Percentiles rank a stretch among this genome's conserved stretches.
Conservation (phyloP, 2,888 invertebrate species). For the Diplazon laetatorius region DNA sequence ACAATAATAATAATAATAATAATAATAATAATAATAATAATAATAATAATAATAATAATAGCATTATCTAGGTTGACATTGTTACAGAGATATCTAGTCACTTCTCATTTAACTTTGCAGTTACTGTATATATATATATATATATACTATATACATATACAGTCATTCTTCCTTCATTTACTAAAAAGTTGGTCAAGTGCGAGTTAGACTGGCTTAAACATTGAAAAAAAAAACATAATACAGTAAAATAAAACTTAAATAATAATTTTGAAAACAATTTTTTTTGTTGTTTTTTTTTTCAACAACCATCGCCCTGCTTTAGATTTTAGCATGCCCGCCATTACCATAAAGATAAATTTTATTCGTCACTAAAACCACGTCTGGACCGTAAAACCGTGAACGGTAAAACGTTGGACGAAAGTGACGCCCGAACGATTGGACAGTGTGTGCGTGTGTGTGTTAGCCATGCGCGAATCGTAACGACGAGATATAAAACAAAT, state of each 20-base stretch:
- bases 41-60: constrained; percentile 13
- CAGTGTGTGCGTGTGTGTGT: background rate
- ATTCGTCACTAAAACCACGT: constrained; percentile 43
- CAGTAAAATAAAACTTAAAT: too few species aligned
- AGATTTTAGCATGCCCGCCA: constrained; percentile 7
- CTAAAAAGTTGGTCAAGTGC: too few species aligned
- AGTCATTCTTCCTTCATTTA: background rate
- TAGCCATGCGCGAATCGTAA: constrained; percentile 17
- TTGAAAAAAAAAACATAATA: too few species aligned
- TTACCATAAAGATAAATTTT: constrained; percentile 33
- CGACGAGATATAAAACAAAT: constrained; percentile 54
- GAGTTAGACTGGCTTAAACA: too few species aligned
- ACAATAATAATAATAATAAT: constrained; percentile 1
- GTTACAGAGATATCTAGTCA: constrained; percentile 46
- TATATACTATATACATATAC: too few species aligned
- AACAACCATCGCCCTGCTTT: constrained; percentile 18
- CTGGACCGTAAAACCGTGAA: background rate
- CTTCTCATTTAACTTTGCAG: background rate
- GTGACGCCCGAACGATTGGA: constrained; percentile 13
- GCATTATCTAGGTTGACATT: constrained; percentile 36
- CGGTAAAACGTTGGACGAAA: constrained; percentile 44
- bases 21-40: constrained; percentile 27
- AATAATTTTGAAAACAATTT: too few species aligned
- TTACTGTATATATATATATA: too few species aligned
- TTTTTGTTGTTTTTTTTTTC: too few species aligned